These are phyloP conservation scores for Onthophagus taurus DNA, from an alignment of 1,140 invertebrate genomes.

Conservation along the genomic window DNA sequence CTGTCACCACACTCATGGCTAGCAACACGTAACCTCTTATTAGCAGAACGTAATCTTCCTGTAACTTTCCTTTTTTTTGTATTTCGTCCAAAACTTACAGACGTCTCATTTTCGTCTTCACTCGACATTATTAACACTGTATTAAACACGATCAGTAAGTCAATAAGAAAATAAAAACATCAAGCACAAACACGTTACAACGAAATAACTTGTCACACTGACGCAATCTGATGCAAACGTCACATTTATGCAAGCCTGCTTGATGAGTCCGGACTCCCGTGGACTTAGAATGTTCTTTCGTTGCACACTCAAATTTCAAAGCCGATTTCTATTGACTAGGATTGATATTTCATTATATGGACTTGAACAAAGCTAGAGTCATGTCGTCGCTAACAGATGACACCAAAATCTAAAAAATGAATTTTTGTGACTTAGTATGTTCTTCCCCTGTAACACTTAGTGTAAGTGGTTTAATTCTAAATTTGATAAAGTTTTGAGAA, in stretches of 20 bases:
- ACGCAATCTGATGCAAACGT: not conserved
- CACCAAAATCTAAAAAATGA: slow-evolving; percentile 1
- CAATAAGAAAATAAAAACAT: slow-evolving; percentile 1
- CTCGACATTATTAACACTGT: not conserved
- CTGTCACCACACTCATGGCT: slow-evolving; percentile 1
- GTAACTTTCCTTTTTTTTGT: slow-evolving; percentile 6
- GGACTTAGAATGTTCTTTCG: slow-evolving; percentile 3
- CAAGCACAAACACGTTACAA: slow-evolving; percentile 2
- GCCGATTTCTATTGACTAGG: too few relatives aligned
- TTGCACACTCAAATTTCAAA: too few relatives aligned
- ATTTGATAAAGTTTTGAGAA: too few relatives aligned
- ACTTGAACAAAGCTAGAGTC: not conserved
- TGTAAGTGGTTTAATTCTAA: too few relatives aligned
- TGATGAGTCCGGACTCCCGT: not conserved
- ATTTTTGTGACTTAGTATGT: not conserved
- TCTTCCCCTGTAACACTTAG: too few relatives aligned
- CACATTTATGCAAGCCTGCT: not conserved
- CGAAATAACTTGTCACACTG: slow-evolving; percentile 1
- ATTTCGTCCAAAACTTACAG: not conserved
- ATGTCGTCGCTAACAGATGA: not conserved
- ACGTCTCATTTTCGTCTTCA: slow-evolving; percentile 3
- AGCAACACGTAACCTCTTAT: slow-evolving; percentile 1
- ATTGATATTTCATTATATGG: slow-evolving; percentile 1
- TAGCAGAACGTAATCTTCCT: not conserved
- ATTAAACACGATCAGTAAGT: not conserved